These are phyloP conservation scores for Stomatorhinus walkeri DNA, from an alignment of 2,797 vertebrate species.

Conservation along the genomic window DNA sequence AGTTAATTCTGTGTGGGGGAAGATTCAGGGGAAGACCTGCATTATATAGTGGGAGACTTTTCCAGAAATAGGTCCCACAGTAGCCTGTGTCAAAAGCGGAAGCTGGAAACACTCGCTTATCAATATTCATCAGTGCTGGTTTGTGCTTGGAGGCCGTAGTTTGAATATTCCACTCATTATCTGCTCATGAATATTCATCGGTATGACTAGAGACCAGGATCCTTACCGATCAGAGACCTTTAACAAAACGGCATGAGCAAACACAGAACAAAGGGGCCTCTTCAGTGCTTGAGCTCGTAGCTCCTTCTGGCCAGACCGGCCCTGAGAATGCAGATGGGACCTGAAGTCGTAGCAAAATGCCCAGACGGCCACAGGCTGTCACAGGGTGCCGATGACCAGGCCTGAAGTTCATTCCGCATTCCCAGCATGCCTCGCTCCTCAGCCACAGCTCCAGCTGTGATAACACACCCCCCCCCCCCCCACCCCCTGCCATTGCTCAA, in stretches of 20 bases:
- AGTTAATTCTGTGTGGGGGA: not conserved
- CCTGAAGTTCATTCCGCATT: not conserved
- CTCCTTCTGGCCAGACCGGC: not conserved
- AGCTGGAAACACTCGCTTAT: not conserved
- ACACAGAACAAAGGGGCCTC: not conserved
- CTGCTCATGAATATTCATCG: not conserved
- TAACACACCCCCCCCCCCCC: not conserved
- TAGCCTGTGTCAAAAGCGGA: not conserved
- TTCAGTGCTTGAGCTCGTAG: not conserved
- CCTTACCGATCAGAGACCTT: not conserved
- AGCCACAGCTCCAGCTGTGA: not conserved
- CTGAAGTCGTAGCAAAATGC: not conserved
- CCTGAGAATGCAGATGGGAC: not conserved
- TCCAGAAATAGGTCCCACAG: not conserved
- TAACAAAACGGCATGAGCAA: not conserved
- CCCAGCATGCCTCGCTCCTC: not conserved
- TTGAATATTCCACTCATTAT: slow-evolving; percentile 1
- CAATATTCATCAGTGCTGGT: not conserved
- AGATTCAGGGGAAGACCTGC: not conserved
- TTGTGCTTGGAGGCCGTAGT: not conserved
- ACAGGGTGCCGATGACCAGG: not conserved
- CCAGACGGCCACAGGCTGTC: not conserved
- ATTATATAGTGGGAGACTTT: not conserved
- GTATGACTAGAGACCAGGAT: not conserved
- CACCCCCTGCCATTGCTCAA: not conserved